Evolutionary conservation across 2,797 vertebrate species (phyloP), one percentile per base, ranked within the genome.

Genomic region (Chaetodon trifasciatus): DNA sequence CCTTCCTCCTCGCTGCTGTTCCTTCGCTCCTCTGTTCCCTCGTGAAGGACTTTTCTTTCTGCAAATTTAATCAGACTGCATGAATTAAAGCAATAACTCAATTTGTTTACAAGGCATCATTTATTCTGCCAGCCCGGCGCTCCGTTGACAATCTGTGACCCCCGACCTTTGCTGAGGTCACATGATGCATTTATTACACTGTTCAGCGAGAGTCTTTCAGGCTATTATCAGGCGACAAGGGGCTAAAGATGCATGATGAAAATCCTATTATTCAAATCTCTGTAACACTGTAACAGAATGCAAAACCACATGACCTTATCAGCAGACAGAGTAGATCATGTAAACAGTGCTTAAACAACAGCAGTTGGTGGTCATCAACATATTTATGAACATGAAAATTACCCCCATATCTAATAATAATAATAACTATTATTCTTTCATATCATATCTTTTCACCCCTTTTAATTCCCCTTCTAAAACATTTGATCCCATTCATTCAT

Each of bases 51-150:
- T 93, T 85, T n/a, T 91, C 86, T 91, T 78, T 67, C 49, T 19
- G 82, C 82, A 94, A 96, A 96, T 96, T 78, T 65, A 93, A 96
- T 96, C 93, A 95, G 91, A 88, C 91, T 89, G 94, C 94, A 93
- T 95, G 94, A 96, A 96, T 96, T 95, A 95, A 95, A 94, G 92
- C 91, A 92, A 94, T 95, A 95, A 96, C 78, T 89, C 88, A 93
- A 95, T 96, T 96, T 95, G 94, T 95, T 94, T 95, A 94, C 94
- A 92, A 91, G 92, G 87, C 92, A 79, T 95, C 91, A 94, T 95
- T 95, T 95, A 95, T 96, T 95, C 92, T 92, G 93, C 95, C 95
- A 94, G 86, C 88, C 93, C 75, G 3, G 68, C n/a, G 71, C 90
- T 94, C 91, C 86, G 77, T 86, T 88, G 91, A 94, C 92, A 90